These are phyloP conservation scores for Trematomus bernacchii DNA, from an alignment of 2,797 vertebrate genomes.

Conservation along the genomic window DNA sequence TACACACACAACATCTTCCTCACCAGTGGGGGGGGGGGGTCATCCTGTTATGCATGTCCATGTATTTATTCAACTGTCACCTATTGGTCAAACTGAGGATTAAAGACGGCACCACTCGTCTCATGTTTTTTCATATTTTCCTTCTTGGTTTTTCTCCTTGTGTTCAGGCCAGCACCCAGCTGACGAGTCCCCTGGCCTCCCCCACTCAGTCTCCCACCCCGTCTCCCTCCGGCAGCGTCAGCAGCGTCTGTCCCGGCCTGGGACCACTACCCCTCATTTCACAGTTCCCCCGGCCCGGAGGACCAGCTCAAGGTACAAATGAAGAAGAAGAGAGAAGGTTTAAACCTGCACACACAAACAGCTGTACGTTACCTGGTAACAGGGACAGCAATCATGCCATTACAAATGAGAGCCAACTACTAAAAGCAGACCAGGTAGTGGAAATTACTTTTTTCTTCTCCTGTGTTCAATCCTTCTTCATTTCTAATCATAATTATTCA, in stretches of 20 bases:
- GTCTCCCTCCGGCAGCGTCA: slow-evolving; percentile 93
- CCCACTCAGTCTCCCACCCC: slow-evolving; percentile 96
- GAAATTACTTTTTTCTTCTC: no score
- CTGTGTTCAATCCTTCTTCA: no score
- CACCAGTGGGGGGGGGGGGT: neutral
- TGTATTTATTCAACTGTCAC: neutral
- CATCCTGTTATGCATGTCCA: neutral
- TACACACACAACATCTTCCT: slow-evolving; percentile 53
- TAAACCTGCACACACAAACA: neutral
- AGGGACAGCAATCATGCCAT: neutral
- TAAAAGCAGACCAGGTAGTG: neutral
- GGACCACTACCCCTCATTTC: slow-evolving; percentile 94
- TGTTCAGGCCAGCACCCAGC: slow-evolving; percentile 90
- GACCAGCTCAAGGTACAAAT: slow-evolving; percentile 91
- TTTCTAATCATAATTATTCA: no score
- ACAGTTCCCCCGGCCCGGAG: slow-evolving; percentile 93
- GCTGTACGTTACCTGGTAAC: neutral
- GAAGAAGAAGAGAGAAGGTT: neutral
- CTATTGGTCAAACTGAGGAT: slow-evolving; percentile 18
- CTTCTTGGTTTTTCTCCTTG: neutral
- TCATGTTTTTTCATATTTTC: neutral
- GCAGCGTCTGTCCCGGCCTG: slow-evolving; percentile 93
- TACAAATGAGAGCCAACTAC: neutral
- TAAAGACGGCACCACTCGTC: neutral
- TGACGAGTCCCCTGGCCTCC: slow-evolving; percentile 94